Evolutionary conservation across 2,888 invertebrate genomes (phyloP), one percentile per base, ranked within the genome.

Genomic region (Steromphala cineraria): DNA sequence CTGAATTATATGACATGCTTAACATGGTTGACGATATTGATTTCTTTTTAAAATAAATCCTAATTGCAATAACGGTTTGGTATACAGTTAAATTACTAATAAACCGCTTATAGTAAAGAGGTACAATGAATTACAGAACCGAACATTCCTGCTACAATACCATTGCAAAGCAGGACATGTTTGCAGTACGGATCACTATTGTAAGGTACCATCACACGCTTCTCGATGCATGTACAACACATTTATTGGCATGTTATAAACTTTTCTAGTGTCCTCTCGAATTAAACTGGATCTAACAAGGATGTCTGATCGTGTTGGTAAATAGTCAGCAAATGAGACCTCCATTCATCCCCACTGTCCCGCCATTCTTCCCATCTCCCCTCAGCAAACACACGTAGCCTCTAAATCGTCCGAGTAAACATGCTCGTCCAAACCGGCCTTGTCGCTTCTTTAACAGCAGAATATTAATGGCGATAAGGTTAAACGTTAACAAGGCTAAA

Each of bases 191-290:
- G 10, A 8, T 46, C 4, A 46, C 46, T 13, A 46, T 46, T 46
- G 46, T 46, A 13, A 46, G 46, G 46, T 46, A 46, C 13, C 46
- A 46, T 46, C 46, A 46, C 46, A 46, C 46, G 46, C 10, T 10
- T 5, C 7, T 46, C 13, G 10, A 5, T 46, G 55, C 55, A 76
- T 76, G 55, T 55, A 76, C n/a, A 55, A n/a, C 19, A 53, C 53
- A 53, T 76, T 76, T 76, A 76, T 76, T 24, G 76, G 55, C 76
- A 55, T 53, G 55, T 76, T 76, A 76, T 76, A 76, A 53, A 76
- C 76, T 76, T 36, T 10, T 53, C 24, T 53, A 55, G 76, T 55
- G 53, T 28, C 31, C 53, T 76, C 55, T 55, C 76, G 24, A 76
- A 76, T 76, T 31, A 76, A 76, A 53, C 31, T 76, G 53, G 76